Evolutionary conservation across 2,797 vertebrate species (phyloP), one percentile per base, ranked within the genome.

Genomic region (Protosalanx chinensis): DNA sequence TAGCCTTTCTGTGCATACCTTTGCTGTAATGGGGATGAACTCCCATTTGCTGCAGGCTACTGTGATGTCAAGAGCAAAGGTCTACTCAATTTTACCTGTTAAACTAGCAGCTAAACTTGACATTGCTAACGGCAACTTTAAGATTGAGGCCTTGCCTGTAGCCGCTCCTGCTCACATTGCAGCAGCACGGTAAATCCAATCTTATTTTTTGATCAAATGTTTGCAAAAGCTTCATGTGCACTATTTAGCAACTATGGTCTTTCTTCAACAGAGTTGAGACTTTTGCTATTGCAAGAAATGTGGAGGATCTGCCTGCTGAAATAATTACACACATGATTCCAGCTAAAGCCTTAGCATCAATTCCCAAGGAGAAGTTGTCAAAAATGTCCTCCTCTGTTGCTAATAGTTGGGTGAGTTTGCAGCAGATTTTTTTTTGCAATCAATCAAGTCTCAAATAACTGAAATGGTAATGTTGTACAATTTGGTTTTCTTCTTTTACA

Each of bases 11-110:
- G 77, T 94, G 67, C 88, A 94, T 71, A 87, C 91, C n/a, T 92
- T 87, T 73, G 91, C 93, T 70, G 85, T 91, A 60, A 89, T 93
- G 82, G 95, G 94, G 49, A 66, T 94, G 29, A 93, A 94, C 75
- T 93, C 91, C 0, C 86, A 80, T 3, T 20, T 89, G 6, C 4
- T 94, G 61, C 93, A 96, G 89, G 90, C 89, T 75, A 73, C 86
- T 27, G 15, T 95, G 29, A 71, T 93, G 68, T 74, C 87, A 49
- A 89, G 64, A 66, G 86, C 78, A 74, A 90, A 89, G 78, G 6
- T 92, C 18, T 85, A 79, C 18, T 67, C 81, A 60, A 68, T 84
- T 16, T 0, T 93, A 2, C 92, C 92, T 0, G 58, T 90, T 69
- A 93, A 91, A 68, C 53, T 90, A 8, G 37, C 75, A 53, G 84